Evolutionary conservation across 2,888 invertebrate genomes (phyloP).

Genomic region (Rhorus exstirpatorius): DNA sequence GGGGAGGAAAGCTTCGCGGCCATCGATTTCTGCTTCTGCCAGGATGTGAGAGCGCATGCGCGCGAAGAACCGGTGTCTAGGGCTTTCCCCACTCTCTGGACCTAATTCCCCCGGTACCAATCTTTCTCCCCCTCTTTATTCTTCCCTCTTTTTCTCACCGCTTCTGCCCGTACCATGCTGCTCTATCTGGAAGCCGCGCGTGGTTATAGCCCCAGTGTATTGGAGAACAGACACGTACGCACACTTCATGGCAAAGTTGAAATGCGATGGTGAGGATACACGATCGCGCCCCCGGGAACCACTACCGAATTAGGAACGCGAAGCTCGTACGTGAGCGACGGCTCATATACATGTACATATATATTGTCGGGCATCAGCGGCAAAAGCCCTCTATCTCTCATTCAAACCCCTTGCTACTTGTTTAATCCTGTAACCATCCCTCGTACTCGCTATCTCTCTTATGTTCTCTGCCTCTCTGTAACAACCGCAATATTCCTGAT

Average conservation of each 20-base stretch:
- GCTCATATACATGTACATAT: background rate
- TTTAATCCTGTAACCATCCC: slow-evolving; percentile 70
- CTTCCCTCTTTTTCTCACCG: slow-evolving; percentile 29
- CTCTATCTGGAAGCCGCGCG: slow-evolving; percentile 42
- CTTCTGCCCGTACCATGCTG: slow-evolving; percentile 22
- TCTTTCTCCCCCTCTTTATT: slow-evolving; percentile 42
- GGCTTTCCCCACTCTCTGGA: slow-evolving; percentile 59
- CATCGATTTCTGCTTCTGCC: slow-evolving; percentile 81
- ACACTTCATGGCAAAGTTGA: slow-evolving; percentile 33
- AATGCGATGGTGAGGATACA: slow-evolving; percentile 26
- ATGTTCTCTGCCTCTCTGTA: slow-evolving; percentile 66
- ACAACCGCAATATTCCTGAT: slow-evolving; percentile 73
- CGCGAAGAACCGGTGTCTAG: slow-evolving; percentile 49
- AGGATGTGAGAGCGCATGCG: slow-evolving; percentile 54
- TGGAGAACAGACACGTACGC: slow-evolving; percentile 31
- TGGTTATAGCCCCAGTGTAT: slow-evolving; percentile 58
- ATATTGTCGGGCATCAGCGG: slow-evolving; percentile 21
- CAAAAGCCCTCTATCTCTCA: slow-evolving; percentile 23
- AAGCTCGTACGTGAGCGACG: slow-evolving; percentile 39
- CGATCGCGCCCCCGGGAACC: slow-evolving; percentile 60
- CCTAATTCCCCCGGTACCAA: slow-evolving; percentile 64
- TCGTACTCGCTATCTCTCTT: slow-evolving; percentile 39
- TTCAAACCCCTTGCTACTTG: slow-evolving; percentile 61
- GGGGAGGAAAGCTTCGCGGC: slow-evolving; percentile 74
- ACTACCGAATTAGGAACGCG: slow-evolving; percentile 62